Evolutionary conservation across 1,140 invertebrate genomes (phyloP), one percentile per base, ranked within the genome.

Genomic region (Wasmannia auropunctata): DNA sequence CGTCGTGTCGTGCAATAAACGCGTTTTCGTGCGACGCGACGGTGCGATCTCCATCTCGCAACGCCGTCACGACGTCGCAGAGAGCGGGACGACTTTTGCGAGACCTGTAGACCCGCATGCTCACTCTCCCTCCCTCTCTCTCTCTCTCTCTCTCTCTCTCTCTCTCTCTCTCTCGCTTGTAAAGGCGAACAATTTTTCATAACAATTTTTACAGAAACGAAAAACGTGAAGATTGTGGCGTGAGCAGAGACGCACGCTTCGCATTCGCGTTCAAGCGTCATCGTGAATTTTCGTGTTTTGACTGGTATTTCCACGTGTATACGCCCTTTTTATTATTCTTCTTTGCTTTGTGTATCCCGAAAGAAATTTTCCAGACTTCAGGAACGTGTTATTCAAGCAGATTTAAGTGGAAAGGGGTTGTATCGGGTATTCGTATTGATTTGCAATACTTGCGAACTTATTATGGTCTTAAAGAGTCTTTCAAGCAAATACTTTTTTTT

Each of bases 181-280:
- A 69, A 80, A 54, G 16, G 31, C 34, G 56, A 77, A 51, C 28
- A 37, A 67, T 67, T 51, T 67, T 67, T 51, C 22, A 16, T 14
- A 37, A 69, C 43, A 80, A 51, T 67, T 80, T 79, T 69, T 54
- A 40, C 16, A 54, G 16, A 54, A 51, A 40, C n/a, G 28, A 67
- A 37, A 65, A 37, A 79, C 40, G 19, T 34, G n/a, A 51, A 46
- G 31, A 34, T 19, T 25, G 31, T 34, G n/a, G 60, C 58, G 40
- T n/a, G 60, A 77, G 74, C 37, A 19, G 7, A 77, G 14, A 49
- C 54, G 11, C 58, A 11, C 25, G 56, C 25, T n/a, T 58, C 37
- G 37, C 54, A n/a, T 28, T 63, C 49, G 31, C 31, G 34, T 11
- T 72, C 46, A 14, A 28, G 25, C 25, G 46, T 43, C 31, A 56